phyloP scores from a whole-genome alignment of 64 coral and sea anemone genomes.

The Hydrozoanthus tunicans region DNA sequence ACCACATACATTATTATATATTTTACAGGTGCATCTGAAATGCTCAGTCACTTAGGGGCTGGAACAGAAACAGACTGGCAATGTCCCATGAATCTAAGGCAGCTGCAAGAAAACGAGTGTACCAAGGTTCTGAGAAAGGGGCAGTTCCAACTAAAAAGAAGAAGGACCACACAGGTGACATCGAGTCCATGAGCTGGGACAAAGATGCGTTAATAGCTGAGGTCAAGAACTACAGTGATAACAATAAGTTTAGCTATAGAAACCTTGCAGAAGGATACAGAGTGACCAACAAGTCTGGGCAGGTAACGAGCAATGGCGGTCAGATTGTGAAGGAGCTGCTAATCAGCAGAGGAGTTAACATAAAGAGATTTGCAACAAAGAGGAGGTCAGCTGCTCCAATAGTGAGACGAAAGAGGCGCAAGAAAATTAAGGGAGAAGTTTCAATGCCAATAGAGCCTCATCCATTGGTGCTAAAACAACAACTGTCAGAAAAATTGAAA shows the following conservation, averaged over 20 bases:
- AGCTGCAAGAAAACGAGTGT: conserved; percentile 16
- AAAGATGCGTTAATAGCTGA: conserved; percentile 50
- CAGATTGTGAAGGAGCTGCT: conserved; percentile 53
- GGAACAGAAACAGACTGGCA: conserved; percentile 16
- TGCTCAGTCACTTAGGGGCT: conserved; percentile 10
- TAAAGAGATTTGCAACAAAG: conserved; percentile 24
- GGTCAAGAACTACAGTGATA: conserved; percentile 50
- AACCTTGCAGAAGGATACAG: conserved; percentile 44
- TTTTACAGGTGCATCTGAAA: not conserved
- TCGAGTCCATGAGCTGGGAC: conserved; percentile 49
- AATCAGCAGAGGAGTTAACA: conserved; percentile 27
- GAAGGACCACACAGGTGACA: conserved; percentile 49
- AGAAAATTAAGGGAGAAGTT: not conserved
- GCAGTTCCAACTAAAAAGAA: conserved; percentile 30
- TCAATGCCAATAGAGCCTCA: not conserved
- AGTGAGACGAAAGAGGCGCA: not conserved
- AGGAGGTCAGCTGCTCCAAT: not conserved
- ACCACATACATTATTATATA: not conserved
- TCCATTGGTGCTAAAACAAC: not conserved
- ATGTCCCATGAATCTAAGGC: conserved; percentile 17
- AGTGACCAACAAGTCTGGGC: conserved; percentile 48
- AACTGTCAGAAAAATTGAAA: not conserved
- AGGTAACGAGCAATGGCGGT: conserved; percentile 48
- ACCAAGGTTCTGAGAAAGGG: conserved; percentile 10
- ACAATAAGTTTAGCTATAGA: conserved; percentile 32